Evolutionary conservation across 2,113 vertebrate species (phyloP).

Genomic region (Prunella himalayana): DNA sequence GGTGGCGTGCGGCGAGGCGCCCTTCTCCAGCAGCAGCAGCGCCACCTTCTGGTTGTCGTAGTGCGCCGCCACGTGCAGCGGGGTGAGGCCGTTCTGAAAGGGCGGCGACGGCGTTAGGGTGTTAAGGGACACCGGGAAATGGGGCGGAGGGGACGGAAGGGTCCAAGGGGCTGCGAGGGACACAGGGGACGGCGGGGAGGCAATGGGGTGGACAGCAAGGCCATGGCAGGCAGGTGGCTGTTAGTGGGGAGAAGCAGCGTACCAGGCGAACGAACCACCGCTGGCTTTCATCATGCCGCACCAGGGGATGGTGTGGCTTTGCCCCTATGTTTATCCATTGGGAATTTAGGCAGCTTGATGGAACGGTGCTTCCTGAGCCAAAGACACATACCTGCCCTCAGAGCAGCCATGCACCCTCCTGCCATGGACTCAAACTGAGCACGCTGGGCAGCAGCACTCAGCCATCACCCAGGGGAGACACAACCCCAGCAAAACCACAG

Average conservation of each 20-base stretch:
- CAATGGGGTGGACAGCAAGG: too few relatives aligned
- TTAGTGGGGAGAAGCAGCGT: background rate
- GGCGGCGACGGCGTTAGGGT: conserved; percentile 21
- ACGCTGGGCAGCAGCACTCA: background rate
- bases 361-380: background rate
- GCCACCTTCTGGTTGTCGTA: conserved; percentile 99
- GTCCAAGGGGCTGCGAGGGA: background rate
- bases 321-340: accelerated
- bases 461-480: background rate
- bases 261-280: background rate
- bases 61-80: conserved; percentile 95
- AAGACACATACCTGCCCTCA: background rate
- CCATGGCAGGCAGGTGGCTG: background rate
- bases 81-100: conserved; percentile 94
- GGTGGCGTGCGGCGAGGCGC: conserved; percentile 87
- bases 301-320: background rate
- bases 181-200: accelerated
- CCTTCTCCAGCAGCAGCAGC: conserved; percentile 93
- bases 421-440: background rate
- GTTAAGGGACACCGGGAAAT: background rate
- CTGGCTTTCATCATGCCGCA: accelerated
- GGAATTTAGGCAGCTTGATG: background rate
- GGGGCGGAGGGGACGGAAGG: background rate
- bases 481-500: background rate
- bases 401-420: background rate